Evolutionary conservation across 2,113 vertebrate species (phyloP).

Genomic region (Sturnus vulgaris): DNA sequence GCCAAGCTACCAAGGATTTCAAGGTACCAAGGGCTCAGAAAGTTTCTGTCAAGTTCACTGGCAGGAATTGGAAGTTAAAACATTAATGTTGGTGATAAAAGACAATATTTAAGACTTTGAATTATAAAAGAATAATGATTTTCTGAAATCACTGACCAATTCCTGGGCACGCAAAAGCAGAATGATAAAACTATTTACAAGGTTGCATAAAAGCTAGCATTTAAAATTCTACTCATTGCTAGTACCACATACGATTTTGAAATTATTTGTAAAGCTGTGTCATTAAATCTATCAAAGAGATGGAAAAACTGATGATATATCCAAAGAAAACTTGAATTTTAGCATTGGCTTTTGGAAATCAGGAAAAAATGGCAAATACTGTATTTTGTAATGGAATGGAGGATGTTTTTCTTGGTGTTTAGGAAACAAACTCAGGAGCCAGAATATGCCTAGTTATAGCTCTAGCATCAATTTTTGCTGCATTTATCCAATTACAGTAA

Average conservation of each 20-base stretch:
- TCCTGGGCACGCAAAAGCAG: not conserved
- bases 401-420: not conserved
- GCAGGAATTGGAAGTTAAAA: not conserved
- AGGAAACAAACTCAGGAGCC: not conserved
- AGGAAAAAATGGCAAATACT: not conserved
- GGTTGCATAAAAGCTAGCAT: not conserved
- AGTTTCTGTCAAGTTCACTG: not conserved
- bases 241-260: not conserved
- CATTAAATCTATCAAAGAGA: not conserved
- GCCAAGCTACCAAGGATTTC: not conserved
- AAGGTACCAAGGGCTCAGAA: not conserved
- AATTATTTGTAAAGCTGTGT: not conserved
- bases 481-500: not conserved
- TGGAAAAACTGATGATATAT: not conserved
- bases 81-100: not conserved
- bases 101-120: not conserved
- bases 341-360: not conserved
- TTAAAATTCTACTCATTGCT: not conserved
- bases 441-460: not conserved
- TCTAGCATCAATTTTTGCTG: not conserved
- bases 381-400: not conserved
- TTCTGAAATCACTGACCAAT: not conserved
- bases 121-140: not conserved
- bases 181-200: not conserved
- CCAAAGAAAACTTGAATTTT: not conserved